A percentile compares a stretch with the other conserved stretches of the same genome.
Conservation (phyloP, 2,113 vertebrate species). For the Candoia aspera region DNA sequence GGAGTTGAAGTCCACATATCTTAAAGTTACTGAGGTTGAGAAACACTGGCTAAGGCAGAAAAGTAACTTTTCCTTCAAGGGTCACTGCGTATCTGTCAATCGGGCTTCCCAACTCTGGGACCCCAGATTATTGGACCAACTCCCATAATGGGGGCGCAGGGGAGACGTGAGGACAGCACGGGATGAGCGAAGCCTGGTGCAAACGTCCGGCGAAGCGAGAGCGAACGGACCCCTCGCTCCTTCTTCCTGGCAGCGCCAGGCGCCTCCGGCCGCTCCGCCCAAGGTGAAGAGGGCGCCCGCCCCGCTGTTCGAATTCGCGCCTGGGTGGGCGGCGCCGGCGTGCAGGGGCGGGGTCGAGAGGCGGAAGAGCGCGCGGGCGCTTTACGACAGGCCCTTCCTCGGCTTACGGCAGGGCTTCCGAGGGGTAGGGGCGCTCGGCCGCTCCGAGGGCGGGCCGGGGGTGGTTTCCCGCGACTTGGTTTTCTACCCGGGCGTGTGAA, state of each 20-base stretch:
- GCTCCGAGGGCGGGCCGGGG: neutral
- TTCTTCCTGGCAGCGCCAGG: neutral
- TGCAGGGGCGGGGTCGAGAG: neutral
- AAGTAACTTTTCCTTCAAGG: no score
- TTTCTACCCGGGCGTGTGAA: neutral
- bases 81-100: no score
- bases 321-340: neutral
- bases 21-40: no score
- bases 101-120: no score
- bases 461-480: neutral
- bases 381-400: conserved; percentile 22
- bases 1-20: no score
- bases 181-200: neutral
- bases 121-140: neutral
- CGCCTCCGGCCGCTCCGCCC: neutral
- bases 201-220: neutral
- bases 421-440: neutral
- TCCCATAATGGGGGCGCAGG: neutral
- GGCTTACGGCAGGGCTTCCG: conserved; percentile 7
- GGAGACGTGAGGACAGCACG: neutral
- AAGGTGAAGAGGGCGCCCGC: neutral
- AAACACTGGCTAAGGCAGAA: no score
- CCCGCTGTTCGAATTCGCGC: neutral
- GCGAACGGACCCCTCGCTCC: neutral
- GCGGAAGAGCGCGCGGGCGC: neutral